phyloP scores from a whole-genome alignment of 2,113 vertebrate species.

The Hippolais icterina region DNA sequence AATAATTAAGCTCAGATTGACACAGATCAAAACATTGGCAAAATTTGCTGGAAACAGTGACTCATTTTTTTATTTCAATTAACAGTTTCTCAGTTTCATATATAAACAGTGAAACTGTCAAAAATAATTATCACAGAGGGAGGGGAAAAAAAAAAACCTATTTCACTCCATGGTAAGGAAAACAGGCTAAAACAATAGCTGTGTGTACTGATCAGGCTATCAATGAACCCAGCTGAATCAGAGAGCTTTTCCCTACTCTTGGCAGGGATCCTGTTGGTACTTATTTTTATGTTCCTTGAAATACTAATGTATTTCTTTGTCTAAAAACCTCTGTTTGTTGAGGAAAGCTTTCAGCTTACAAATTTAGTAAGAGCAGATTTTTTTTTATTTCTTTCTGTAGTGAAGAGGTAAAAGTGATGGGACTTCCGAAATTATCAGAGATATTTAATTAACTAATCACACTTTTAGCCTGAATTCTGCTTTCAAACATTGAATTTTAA shows the following conservation, averaged over 20 bases:
- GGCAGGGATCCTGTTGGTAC: not conserved
- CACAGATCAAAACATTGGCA: constrained; percentile 77
- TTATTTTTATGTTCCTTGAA: not conserved
- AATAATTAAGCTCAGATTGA: constrained; percentile 76
- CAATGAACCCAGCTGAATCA: not conserved
- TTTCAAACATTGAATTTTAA: not conserved
- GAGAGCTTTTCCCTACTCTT: not conserved
- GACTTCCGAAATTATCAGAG: not conserved
- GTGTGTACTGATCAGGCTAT: not conserved
- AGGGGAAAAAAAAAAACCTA: not conserved
- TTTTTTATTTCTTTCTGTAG: not conserved
- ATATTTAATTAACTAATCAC: not conserved
- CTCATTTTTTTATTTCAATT: constrained; percentile 78
- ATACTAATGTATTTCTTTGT: not conserved
- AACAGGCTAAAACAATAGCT: constrained; percentile 55
- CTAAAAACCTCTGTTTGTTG: not conserved
- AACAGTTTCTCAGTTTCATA: constrained; percentile 78
- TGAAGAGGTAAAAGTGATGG: not conserved
- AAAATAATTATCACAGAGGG: constrained; percentile 74
- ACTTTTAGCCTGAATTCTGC: not conserved
- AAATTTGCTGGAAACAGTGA: constrained; percentile 75
- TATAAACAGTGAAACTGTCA: constrained; percentile 77
- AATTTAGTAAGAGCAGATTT: not conserved
- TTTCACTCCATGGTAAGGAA: constrained; percentile 64
- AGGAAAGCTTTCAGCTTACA: not conserved